Percentiles rank a stretch among this genome's conserved stretches.
Conservation (phyloP, 1,140 invertebrate genomes). For the Eupristina koningsbergeri region DNA sequence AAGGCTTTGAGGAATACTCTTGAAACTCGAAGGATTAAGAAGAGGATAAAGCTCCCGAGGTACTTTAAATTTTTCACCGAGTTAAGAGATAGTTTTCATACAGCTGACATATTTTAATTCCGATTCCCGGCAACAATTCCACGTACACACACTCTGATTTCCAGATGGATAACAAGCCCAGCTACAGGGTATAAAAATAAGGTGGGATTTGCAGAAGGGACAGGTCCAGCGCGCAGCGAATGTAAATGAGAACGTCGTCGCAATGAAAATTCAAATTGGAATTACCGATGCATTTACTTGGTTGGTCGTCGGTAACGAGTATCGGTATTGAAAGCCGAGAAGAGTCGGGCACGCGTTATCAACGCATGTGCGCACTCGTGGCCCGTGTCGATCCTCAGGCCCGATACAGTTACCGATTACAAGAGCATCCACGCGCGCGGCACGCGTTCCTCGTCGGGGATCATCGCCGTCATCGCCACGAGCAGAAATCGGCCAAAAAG, state of each 20-base stretch:
- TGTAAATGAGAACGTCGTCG: neutral
- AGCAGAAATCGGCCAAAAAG: neutral
- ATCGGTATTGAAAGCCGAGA: neutral
- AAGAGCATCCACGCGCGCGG: conserved; percentile 9
- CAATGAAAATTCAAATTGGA: conserved; percentile 1
- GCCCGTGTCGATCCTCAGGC: neutral
- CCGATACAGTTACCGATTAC: conserved; percentile 3
- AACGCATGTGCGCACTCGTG: neutral
- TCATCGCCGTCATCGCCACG: neutral
- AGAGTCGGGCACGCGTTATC: neutral
- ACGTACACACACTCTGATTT: neutral
- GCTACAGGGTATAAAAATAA: neutral
- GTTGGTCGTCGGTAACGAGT: too few relatives aligned
- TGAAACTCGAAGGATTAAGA: too few relatives aligned
- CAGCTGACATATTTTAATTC: neutral
- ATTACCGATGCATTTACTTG: neutral
- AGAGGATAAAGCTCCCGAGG: neutral
- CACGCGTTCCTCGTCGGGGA: conserved; percentile 9
- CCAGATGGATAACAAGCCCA: neutral
- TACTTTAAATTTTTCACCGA: neutral
- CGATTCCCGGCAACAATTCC: neutral
- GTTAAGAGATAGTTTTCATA: neutral
- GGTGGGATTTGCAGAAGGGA: too few relatives aligned
- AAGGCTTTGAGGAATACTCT: neutral
- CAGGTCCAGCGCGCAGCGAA: neutral